Conservation (phyloP, 2,113 vertebrate species). For the Nesoenas mayeri region DNA sequence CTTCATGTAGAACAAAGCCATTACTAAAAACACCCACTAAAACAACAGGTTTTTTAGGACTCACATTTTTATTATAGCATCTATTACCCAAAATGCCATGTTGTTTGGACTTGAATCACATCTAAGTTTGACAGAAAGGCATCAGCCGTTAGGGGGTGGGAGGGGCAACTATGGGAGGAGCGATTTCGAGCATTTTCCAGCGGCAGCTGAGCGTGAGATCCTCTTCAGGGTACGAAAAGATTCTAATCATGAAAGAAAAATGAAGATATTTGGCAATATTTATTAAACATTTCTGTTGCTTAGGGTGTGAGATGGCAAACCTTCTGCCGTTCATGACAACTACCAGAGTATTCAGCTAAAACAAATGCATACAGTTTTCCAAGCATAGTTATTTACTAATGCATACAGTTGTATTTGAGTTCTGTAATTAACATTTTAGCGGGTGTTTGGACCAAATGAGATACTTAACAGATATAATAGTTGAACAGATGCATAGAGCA, state of each 20-base stretch:
- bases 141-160: not conserved
- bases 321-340: not conserved
- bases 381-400: not conserved
- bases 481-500: constrained; percentile 6
- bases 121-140: constrained; percentile 37
- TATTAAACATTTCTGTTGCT: not conserved
- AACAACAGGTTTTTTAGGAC: constrained; percentile 65
- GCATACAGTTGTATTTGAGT: not conserved
- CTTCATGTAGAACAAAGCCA: constrained; percentile 71
- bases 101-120: constrained; percentile 56
- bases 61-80: constrained; percentile 67
- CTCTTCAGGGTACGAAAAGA: not conserved
- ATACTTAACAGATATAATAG: not conserved
- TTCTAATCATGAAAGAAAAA: not conserved
- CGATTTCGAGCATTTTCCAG: not conserved
- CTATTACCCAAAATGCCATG: constrained; percentile 54
- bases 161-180: not conserved
- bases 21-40: constrained; percentile 67
- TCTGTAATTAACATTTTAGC: constrained; percentile 56
- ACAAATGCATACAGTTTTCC: not conserved
- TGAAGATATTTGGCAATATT: not conserved
- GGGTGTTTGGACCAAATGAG: constrained; percentile 18
- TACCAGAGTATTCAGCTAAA: not conserved
- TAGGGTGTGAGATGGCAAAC: not conserved
- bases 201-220: not conserved